These are phyloP conservation scores for Pemphredon lugubris DNA, from an alignment of 2,888 invertebrate genomes.

Conservation along the genomic window DNA sequence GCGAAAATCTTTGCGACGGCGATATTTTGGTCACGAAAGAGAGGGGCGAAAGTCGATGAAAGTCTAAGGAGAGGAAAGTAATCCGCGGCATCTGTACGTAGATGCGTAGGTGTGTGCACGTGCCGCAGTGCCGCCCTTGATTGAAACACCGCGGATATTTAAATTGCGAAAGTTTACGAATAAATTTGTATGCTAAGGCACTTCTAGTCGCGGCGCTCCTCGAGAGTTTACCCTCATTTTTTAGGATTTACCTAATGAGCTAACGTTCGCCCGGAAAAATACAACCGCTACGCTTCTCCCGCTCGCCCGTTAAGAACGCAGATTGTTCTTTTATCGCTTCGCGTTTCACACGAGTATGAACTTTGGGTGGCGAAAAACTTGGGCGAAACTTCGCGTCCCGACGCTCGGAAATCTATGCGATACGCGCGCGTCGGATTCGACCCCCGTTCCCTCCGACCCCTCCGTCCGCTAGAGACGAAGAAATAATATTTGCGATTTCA, in stretches of 20 bases:
- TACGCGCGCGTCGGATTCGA: conserved; percentile 22
- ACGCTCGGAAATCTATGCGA: conserved; percentile 13
- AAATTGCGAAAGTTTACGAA: conserved; percentile 75
- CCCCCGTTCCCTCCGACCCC: not conserved
- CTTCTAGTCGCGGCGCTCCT: conserved; percentile 43
- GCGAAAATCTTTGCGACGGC: conserved; percentile 43
- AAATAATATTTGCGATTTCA: too few species aligned
- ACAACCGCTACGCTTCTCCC: conserved; percentile 16
- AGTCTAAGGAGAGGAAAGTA: conserved; percentile 50
- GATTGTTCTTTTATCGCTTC: conserved; percentile 30
- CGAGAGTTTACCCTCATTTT: conserved; percentile 34
- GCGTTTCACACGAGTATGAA: not conserved
- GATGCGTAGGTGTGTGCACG: conserved; percentile 42
- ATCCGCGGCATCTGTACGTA: conserved; percentile 37
- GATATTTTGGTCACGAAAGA: conserved; percentile 46
- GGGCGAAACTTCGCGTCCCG: not conserved
- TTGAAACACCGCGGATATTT: conserved; percentile 75
- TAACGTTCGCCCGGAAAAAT: conserved; percentile 47
- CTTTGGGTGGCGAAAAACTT: not conserved
- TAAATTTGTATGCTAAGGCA: conserved; percentile 73
- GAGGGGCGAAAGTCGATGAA: conserved; percentile 31
- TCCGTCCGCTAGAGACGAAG: not conserved
- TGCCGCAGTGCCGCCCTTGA: conserved; percentile 64
- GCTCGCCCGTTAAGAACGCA: conserved; percentile 6
- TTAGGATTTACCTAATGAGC: conserved; percentile 70